Evolutionary conservation across 2,888 invertebrate genomes (phyloP), one percentile per base, ranked within the genome.

Genomic region (Drosophila tanythrix): DNA sequence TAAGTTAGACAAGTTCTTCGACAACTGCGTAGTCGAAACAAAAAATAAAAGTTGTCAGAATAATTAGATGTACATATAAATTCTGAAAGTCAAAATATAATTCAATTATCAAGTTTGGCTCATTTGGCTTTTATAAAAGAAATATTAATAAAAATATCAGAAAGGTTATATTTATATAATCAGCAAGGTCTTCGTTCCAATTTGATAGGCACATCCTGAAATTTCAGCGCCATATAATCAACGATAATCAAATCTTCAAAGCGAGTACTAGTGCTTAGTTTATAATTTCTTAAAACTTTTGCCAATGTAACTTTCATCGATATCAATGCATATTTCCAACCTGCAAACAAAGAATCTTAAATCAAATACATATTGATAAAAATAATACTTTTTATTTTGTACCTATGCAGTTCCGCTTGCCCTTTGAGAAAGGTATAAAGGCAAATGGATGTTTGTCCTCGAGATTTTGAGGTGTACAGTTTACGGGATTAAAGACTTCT

Each of bases 361-460:
- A 13, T 36, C 8, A 63, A 25, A 7, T 56, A 11, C 11, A 21
- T 7, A 15, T 46, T 2, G 3, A 18, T 36, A 8, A 6, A 13
- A 11, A 48, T 8, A 40, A 31, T n/a, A 13, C 2, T 35, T 0
- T 3, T 13, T 7, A 5, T 5, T 25, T 2, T 13, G 10, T 62
- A 90, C 92, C 91, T 61, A 92, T 91, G 64, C 92, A 92, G 48
- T 88, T 92, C 21, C 93, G 76, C 18, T 87, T 78, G 6, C 92
- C 93, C 48, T 91, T 92, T 0, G 89, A 83, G 40, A 93, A 93
- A 0, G 93, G 92, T 62, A 92, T 88, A 56, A 80, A 92, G 0
- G 91, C 86, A 57, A 85, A 92, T 0, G 92, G 82, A 80, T 92
- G 92, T 8, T 87, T 90, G 0, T 67, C 77, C 2, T 76, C 70